Conservation (phyloP, 2,797 vertebrate species). For the Apogon talboti region DNA sequence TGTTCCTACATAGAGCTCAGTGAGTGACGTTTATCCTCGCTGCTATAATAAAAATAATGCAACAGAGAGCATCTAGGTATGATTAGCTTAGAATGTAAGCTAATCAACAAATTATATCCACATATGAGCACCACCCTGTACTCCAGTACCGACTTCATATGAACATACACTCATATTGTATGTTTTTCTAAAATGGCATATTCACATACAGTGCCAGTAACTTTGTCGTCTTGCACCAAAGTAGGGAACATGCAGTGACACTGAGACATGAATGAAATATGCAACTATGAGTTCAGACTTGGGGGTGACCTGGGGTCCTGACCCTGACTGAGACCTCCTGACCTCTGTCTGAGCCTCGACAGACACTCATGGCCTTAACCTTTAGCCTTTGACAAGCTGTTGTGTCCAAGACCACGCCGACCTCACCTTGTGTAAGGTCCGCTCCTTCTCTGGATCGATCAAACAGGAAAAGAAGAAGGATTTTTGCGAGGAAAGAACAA, state of each 20-base stretch:
- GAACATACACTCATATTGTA: no score
- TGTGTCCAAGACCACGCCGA: constrained; percentile 63
- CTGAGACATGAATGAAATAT: constrained; percentile 37
- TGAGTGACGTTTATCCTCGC: no score
- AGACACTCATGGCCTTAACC: constrained; percentile 81
- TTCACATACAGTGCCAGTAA: not conserved
- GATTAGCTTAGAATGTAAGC: no score
- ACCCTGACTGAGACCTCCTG: constrained; percentile 81
- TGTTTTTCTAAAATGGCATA: no score
- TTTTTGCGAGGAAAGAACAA: constrained; percentile 42
- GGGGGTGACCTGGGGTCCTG: constrained; percentile 78
- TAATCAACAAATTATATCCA: no score
- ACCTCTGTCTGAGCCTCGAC: constrained; percentile 76
- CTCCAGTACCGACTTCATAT: not conserved
- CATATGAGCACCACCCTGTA: no score
- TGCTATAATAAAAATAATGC: no score
- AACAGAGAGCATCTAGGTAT: no score
- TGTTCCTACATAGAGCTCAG: no score
- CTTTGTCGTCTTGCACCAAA: constrained; percentile 13
- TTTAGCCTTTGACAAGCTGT: constrained; percentile 86
- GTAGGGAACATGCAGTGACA: constrained; percentile 14
- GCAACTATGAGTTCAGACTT: constrained; percentile 63
- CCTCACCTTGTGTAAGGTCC: constrained; percentile 56
- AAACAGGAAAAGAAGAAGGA: constrained; percentile 24
- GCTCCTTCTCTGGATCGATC: constrained; percentile 69